A percentile compares a stretch with the other conserved stretches of the same genome.
phyloP scores from a whole-genome alignment of 2,113 vertebrate species.

The Herpailurus yagouaroundi region DNA sequence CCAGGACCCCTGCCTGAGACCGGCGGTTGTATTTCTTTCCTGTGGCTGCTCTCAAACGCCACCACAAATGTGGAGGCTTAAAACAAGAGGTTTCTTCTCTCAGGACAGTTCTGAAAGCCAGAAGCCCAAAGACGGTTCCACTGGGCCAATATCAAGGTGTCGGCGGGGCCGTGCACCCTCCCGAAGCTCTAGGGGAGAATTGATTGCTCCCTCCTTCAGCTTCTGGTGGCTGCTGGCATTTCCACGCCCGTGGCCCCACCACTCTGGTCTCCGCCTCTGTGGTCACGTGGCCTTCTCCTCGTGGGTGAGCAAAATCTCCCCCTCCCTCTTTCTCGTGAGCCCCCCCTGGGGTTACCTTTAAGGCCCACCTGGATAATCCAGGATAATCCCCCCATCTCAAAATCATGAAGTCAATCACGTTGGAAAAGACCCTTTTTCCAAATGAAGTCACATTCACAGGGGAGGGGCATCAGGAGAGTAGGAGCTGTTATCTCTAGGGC shows the following conservation, averaged over 20 bases:
- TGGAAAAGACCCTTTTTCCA: neutral
- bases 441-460: no score
- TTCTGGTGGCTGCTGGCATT: rapidly evolving
- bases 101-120: neutral
- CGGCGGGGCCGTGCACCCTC: rapidly evolving
- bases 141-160: neutral
- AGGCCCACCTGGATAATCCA: no score
- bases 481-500: rapidly evolving
- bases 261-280: rapidly evolving
- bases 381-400: neutral
- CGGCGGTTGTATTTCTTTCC: neutral
- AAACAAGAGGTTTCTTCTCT: neutral
- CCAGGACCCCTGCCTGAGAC: neutral
- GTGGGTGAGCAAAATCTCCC: neutral
- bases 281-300: neutral
- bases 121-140: neutral
- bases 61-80: neutral
- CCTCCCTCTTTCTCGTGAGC: neutral
- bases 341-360: no score
- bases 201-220: rapidly evolving
- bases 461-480: rapidly evolving
- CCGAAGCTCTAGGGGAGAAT: rapidly evolving
- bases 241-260: neutral
- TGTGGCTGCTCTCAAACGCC: neutral
- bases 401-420: neutral